Percentiles rank a stretch among this genome's conserved stretches.
phyloP scores from a whole-genome alignment of 2,888 invertebrate genomes.

The Herminia tarsipennalis region DNA sequence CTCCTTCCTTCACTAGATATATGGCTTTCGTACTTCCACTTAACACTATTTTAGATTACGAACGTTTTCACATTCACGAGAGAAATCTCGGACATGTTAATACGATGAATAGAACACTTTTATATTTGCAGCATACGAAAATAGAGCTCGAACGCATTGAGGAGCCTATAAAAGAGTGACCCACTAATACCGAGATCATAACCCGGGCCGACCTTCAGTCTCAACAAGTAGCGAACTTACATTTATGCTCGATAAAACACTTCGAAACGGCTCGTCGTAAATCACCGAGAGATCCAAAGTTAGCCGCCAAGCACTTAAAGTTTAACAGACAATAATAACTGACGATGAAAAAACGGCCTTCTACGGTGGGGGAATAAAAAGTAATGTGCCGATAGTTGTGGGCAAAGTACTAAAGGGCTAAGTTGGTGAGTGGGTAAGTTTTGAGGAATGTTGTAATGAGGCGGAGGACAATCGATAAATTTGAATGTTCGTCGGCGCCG shows the following conservation, averaged over 20 bases:
- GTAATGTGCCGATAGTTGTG: slow-evolving; percentile 78
- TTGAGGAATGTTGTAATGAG: slow-evolving; percentile 84
- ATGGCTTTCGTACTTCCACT: slow-evolving; percentile 63
- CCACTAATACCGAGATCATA: slow-evolving; percentile 68
- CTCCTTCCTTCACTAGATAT: slow-evolving; percentile 73
- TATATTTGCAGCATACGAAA: slow-evolving; percentile 48
- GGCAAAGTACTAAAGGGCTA: slow-evolving; percentile 71
- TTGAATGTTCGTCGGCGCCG: slow-evolving; percentile 84
- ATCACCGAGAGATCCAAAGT: slow-evolving; percentile 83
- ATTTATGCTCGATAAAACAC: slow-evolving; percentile 85
- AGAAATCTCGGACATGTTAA: slow-evolving; percentile 30
- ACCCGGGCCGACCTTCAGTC: slow-evolving; percentile 75
- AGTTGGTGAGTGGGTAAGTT: slow-evolving; percentile 80
- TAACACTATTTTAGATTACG: slow-evolving; percentile 56
- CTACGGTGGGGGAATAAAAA: slow-evolving; percentile 72
- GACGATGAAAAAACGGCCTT: slow-evolving; percentile 79
- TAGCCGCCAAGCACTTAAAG: slow-evolving; percentile 83
- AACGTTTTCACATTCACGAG: slow-evolving; percentile 24
- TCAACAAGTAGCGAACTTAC: slow-evolving; percentile 81
- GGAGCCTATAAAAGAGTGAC: slow-evolving; percentile 64
- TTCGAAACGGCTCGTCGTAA: slow-evolving; percentile 81
- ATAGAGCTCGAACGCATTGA: slow-evolving; percentile 44
- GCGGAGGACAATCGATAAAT: slow-evolving; percentile 84
- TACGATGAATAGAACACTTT: slow-evolving; percentile 26
- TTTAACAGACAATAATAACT: slow-evolving; percentile 85